These are phyloP conservation scores for Heliocidaris erythrogramma DNA, from an alignment of 35 echinoderm and acorn worm genomes.

Conservation along the genomic window DNA sequence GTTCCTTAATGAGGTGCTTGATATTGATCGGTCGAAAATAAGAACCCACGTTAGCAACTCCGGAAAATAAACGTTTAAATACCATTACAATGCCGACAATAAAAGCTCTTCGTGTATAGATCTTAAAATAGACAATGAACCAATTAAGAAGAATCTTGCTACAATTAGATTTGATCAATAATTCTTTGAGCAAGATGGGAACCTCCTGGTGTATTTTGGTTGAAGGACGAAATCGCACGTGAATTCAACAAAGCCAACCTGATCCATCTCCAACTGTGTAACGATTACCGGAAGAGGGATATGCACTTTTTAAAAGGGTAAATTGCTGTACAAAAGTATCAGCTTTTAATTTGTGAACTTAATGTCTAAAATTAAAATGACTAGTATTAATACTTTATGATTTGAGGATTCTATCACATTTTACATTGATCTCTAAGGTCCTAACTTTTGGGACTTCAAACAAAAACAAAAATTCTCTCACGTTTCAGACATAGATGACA, in stretches of 20 bases:
- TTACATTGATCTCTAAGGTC: no score
- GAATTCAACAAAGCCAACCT: background rate
- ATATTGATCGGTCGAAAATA: constrained; percentile 1
- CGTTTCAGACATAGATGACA: no score
- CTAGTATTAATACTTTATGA: no score
- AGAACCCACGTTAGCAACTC: background rate
- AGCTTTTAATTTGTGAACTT: background rate
- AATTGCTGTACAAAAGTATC: background rate
- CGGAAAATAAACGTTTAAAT: constrained; percentile 5
- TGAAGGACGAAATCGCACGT: background rate
- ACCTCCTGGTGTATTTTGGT: background rate
- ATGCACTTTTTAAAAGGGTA: background rate
- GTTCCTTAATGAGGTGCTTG: background rate
- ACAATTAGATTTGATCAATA: background rate
- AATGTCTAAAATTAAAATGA: no score
- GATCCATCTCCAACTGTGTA: background rate
- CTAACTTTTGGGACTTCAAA: no score
- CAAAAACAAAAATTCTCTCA: no score
- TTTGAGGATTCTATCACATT: no score
- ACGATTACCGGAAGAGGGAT: background rate
- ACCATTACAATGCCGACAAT: background rate
- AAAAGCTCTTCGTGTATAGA: background rate
- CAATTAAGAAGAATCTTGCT: background rate
- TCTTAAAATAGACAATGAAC: background rate
- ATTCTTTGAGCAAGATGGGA: background rate